A percentile compares a stretch with the other conserved stretches of the same genome.
These are phyloP conservation scores for Rousettus madagascariensis DNA, from an alignment of 2,797 vertebrate species.

Conservation along the genomic window DNA sequence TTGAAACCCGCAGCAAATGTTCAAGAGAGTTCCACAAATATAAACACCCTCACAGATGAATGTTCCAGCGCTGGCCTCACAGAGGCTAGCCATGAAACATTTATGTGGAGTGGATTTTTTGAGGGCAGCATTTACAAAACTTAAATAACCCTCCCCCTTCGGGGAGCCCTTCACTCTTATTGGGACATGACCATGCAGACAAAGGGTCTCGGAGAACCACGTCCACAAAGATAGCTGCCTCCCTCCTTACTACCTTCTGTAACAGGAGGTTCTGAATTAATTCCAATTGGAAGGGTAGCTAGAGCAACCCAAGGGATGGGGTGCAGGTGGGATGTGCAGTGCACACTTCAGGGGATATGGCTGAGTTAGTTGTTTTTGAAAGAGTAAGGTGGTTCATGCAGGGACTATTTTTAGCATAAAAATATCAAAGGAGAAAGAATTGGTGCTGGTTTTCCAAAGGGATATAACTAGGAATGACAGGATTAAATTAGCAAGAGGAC, in stretches of 20 bases:
- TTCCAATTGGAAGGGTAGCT: slow-evolving; percentile 58
- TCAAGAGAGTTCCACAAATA: slow-evolving; percentile 89
- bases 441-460: slow-evolving; percentile 50
- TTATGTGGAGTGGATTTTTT: slow-evolving; percentile 79
- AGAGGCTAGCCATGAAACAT: slow-evolving; percentile 86
- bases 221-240: slow-evolving; percentile 66
- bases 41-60: slow-evolving; percentile 88
- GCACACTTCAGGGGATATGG: background rate
- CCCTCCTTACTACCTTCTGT: slow-evolving; percentile 48
- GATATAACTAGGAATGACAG: slow-evolving; percentile 43
- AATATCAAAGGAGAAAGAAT: slow-evolving; percentile 32
- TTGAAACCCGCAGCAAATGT: slow-evolving; percentile 89
- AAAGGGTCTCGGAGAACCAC: slow-evolving; percentile 74
- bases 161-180: slow-evolving; percentile 60
- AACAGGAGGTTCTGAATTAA: slow-evolving; percentile 74
- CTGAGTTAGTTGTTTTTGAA: background rate
- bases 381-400: background rate
- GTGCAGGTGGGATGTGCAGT: fast-evolving
- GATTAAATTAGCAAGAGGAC: slow-evolving; percentile 63
- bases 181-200: slow-evolving; percentile 73
- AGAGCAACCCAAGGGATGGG: background rate
- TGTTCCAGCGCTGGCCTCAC: slow-evolving; percentile 80
- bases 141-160: slow-evolving; percentile 80
- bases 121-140: slow-evolving; percentile 81
- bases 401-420: slow-evolving; percentile 37